A percentile compares a stretch with the other conserved stretches of the same genome.
These are phyloP conservation scores for Syngnathus scovelli DNA, from an alignment of 2,113 vertebrate species.

Conservation along the genomic window DNA sequence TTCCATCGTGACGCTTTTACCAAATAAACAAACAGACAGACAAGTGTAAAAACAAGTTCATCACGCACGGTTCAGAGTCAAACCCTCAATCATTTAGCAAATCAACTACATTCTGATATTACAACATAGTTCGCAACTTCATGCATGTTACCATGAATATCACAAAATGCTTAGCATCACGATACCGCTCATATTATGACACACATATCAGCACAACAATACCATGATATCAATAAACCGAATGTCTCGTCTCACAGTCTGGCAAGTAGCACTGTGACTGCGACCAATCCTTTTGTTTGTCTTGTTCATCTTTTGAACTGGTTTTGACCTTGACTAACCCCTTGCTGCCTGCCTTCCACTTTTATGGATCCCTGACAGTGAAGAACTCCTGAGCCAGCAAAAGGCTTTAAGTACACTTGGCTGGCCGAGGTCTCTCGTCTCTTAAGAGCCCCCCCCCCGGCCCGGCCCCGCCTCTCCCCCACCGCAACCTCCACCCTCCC, in stretches of 20 bases:
- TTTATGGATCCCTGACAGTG: slow-evolving; percentile 1
- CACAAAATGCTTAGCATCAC: too few relatives aligned
- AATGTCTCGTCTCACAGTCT: too few relatives aligned
- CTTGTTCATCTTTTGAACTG: background rate
- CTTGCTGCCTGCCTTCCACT: background rate
- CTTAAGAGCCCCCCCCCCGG: background rate
- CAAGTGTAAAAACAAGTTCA: background rate
- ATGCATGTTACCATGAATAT: too few relatives aligned
- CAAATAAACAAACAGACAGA: background rate
- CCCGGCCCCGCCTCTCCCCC: too few relatives aligned
- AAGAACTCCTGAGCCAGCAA: background rate
- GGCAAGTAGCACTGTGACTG: too few relatives aligned
- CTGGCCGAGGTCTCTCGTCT: background rate
- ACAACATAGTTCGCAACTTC: too few relatives aligned
- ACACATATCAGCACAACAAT: too few relatives aligned
- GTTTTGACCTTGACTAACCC: background rate
- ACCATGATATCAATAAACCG: too few relatives aligned
- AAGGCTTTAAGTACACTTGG: background rate
- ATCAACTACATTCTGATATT: too few relatives aligned
- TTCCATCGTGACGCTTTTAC: background rate
- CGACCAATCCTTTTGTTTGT: background rate
- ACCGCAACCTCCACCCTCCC: background rate
- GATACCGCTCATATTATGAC: too few relatives aligned
- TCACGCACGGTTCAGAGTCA: background rate
- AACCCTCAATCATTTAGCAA: background rate